A percentile compares a stretch with the other conserved stretches of the same genome.
These are phyloP conservation scores for Catocala fraxini DNA, from an alignment of 2,888 invertebrate genomes.

Conservation along the genomic window DNA sequence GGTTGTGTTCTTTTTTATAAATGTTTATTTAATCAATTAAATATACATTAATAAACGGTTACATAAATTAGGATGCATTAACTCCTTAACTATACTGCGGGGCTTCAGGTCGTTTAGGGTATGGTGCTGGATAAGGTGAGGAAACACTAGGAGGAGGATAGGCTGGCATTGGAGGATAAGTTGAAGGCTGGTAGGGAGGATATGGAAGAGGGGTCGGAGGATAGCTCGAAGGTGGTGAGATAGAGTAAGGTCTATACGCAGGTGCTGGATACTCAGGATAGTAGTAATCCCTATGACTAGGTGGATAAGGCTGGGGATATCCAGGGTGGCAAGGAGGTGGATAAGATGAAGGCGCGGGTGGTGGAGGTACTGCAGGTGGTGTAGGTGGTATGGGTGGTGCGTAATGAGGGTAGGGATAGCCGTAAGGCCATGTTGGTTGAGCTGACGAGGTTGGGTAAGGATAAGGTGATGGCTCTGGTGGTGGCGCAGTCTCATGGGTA, in stretches of 20 bases:
- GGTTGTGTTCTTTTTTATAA: too few relatives aligned
- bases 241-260: slow-evolving; percentile 7
- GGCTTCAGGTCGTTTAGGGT: slow-evolving; percentile 22
- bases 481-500: slow-evolving; percentile 23
- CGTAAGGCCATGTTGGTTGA: slow-evolving; percentile 20
- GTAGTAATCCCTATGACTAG: slow-evolving; percentile 25
- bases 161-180: slow-evolving; percentile 45
- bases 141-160: slow-evolving; percentile 35
- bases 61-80: background rate
- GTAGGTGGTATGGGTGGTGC: slow-evolving; percentile 4
- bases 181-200: slow-evolving; percentile 23
- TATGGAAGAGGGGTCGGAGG: slow-evolving; percentile 51
- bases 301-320: background rate
- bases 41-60: background rate
- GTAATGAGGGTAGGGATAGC: slow-evolving; percentile 20
- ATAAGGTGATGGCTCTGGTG: slow-evolving; percentile 24
- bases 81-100: slow-evolving; percentile 15
- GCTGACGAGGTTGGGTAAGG: slow-evolving; percentile 21
- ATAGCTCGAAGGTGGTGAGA: slow-evolving; percentile 40
- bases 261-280: slow-evolving; percentile 45
- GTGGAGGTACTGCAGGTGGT: background rate
- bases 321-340: background rate
- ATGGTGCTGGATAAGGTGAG: slow-evolving; percentile 36
- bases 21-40: too few relatives aligned
- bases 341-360: background rate